Percentiles rank a stretch among this genome's conserved stretches.
Evolutionary conservation across 1,140 invertebrate species (phyloP).

Genomic region (Phocides pigmalion): DNA sequence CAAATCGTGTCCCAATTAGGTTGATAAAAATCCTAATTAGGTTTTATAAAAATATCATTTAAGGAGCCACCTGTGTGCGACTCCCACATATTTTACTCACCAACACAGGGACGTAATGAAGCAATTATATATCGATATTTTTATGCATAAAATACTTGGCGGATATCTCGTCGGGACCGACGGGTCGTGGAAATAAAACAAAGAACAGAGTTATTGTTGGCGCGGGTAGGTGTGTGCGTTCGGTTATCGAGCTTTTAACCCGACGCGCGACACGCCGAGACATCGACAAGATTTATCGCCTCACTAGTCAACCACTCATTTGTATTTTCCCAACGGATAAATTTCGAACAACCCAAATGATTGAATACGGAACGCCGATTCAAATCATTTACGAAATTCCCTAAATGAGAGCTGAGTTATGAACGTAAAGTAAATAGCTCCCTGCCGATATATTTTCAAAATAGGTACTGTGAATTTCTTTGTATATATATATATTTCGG

Average conservation of each 20-base stretch:
- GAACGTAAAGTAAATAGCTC: too few species aligned
- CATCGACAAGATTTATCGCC: conserved; percentile 80
- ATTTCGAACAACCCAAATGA: conserved; percentile 70
- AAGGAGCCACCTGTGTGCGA: conserved; percentile 68
- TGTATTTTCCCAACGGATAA: conserved; percentile 74
- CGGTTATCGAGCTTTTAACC: conserved; percentile 83
- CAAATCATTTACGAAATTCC: conserved; percentile 37
- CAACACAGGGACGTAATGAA: conserved; percentile 83
- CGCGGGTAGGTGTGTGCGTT: conserved; percentile 74
- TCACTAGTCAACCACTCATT: conserved; percentile 80
- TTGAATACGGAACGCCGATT: conserved; percentile 52
- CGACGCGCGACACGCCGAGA: conserved; percentile 78
- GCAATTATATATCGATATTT: conserved; percentile 84
- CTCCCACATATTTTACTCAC: conserved; percentile 83
- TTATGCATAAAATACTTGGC: conserved; percentile 82
- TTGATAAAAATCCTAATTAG: conserved; percentile 34
- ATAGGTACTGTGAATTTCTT: too few species aligned
- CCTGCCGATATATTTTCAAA: too few species aligned
- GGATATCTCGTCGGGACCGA: conserved; percentile 71
- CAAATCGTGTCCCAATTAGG: conserved; percentile 28
- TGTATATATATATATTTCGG: too few species aligned
- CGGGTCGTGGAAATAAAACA: conserved; percentile 76
- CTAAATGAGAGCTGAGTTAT: background rate
- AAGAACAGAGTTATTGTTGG: conserved; percentile 78
- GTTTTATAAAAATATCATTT: conserved; percentile 31